phyloP scores from a whole-genome alignment of 2,113 vertebrate species.

The Alligator sinensis region DNA sequence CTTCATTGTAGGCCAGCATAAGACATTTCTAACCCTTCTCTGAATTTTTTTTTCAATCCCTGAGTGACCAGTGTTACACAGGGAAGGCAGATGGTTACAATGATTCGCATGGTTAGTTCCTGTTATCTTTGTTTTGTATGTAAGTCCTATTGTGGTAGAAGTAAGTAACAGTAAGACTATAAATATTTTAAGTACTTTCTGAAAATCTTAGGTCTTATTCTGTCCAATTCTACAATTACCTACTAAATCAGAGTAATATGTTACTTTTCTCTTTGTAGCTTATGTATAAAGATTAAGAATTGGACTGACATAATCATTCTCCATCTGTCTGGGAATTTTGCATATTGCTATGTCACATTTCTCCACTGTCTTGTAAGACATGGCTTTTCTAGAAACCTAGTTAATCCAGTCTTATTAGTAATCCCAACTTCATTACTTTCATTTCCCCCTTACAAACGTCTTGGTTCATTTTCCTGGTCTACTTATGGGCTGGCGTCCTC shows the following conservation, averaged over 20 bases:
- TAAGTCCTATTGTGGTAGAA: too few relatives aligned
- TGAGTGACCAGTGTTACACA: not conserved
- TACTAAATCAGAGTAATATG: not conserved
- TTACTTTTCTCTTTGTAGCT: not conserved
- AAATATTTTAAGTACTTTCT: not conserved
- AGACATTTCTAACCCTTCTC: not conserved
- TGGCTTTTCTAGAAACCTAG: not conserved
- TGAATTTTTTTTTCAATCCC: not conserved
- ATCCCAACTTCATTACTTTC: slow-evolving; percentile 35
- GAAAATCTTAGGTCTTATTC: not conserved
- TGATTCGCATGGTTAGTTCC: too few relatives aligned
- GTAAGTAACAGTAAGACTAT: too few relatives aligned
- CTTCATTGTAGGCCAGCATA: slow-evolving; percentile 4
- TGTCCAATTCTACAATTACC: not conserved
- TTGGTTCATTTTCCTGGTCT: not conserved
- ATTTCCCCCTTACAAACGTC: not conserved
- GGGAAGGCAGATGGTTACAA: not conserved
- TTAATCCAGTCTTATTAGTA: not conserved
- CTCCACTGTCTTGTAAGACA: not conserved
- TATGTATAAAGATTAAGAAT: not conserved
- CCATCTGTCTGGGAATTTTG: not conserved
- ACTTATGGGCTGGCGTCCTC: not conserved
- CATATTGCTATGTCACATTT: not conserved
- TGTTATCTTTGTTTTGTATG: too few relatives aligned
- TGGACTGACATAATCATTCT: not conserved